Conservation (phyloP, 2,888 invertebrate genomes). For the Pyrrhia umbra region DNA sequence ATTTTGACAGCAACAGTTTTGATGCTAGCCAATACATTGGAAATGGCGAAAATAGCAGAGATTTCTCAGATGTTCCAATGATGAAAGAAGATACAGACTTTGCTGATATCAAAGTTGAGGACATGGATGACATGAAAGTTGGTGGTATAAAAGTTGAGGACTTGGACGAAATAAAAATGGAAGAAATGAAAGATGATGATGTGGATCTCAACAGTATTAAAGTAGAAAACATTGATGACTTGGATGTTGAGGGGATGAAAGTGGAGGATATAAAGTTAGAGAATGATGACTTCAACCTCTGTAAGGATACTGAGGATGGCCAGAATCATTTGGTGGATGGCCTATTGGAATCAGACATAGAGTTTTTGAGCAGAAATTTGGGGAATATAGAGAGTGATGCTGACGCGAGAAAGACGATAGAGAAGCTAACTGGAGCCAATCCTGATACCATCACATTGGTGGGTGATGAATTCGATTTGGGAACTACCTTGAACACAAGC, state of each 20-base stretch:
- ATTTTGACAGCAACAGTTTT: slow-evolving; percentile 80
- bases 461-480: slow-evolving; percentile 87
- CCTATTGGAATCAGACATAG: slow-evolving; percentile 86
- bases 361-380: slow-evolving; percentile 87
- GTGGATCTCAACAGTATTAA: slow-evolving; percentile 81
- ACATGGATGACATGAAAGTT: slow-evolving; percentile 86
- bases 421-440: slow-evolving; percentile 86
- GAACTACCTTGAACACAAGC: slow-evolving; percentile 83
- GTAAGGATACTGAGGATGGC: slow-evolving; percentile 81
- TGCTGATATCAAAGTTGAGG: slow-evolving; percentile 86
- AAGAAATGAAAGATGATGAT: slow-evolving; percentile 85
- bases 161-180: slow-evolving; percentile 82
- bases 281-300: slow-evolving; percentile 81
- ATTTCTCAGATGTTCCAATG: slow-evolving; percentile 81
- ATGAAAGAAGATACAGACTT: slow-evolving; percentile 84
- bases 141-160: slow-evolving; percentile 85
- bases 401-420: slow-evolving; percentile 88
- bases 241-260: slow-evolving; percentile 81
- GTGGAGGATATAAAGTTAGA: slow-evolving; percentile 86
- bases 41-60: slow-evolving; percentile 79
- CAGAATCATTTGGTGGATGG: slow-evolving; percentile 85
- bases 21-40: slow-evolving; percentile 83
- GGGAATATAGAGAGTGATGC: slow-evolving; percentile 88
- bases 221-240: slow-evolving; percentile 83
- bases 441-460: slow-evolving; percentile 86